phyloP scores from a whole-genome alignment of 2,888 invertebrate genomes.

The Ormyrus pomaceus region DNA sequence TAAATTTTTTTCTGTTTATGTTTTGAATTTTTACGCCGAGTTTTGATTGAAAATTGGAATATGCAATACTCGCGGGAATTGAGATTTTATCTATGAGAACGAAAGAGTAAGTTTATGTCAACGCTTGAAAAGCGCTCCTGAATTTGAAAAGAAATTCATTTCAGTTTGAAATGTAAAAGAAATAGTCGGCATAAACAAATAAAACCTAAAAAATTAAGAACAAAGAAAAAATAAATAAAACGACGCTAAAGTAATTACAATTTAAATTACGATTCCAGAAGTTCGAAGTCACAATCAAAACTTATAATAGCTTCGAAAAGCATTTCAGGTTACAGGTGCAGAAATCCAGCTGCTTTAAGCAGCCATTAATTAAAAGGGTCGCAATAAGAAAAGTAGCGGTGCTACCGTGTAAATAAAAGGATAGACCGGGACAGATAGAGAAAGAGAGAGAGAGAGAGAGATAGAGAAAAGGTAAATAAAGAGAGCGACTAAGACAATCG shows the following conservation, averaged over 20 bases:
- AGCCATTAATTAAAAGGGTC: slow-evolving; percentile 39
- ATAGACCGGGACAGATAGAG: neutral
- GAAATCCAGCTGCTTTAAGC: slow-evolving; percentile 2
- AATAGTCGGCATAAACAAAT: neutral
- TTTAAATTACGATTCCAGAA: neutral
- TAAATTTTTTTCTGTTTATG: too few relatives aligned
- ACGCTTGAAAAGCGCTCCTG: too few relatives aligned
- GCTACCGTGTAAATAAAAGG: slow-evolving; percentile 15
- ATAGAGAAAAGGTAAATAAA: slow-evolving; percentile 36
- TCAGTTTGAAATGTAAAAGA: neutral
- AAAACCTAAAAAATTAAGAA: too few relatives aligned
- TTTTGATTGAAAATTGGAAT: too few relatives aligned
- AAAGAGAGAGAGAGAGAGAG: neutral
- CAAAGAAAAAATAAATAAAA: too few relatives aligned
- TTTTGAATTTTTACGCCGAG: too few relatives aligned
- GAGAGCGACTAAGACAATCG: slow-evolving; percentile 31
- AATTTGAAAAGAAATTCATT: neutral
- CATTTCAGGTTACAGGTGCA: slow-evolving; percentile 22
- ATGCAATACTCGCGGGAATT: too few relatives aligned
- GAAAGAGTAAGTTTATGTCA: too few relatives aligned
- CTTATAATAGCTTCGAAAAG: slow-evolving; percentile 38
- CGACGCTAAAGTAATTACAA: neutral
- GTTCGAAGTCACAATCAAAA: slow-evolving; percentile 32
- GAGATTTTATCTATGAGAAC: too few relatives aligned
- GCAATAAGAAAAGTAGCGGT: neutral